Percentiles rank a stretch among this genome's conserved stretches.
Conservation (phyloP, 2,888 invertebrate genomes). For the Lepidonotus clava region DNA sequence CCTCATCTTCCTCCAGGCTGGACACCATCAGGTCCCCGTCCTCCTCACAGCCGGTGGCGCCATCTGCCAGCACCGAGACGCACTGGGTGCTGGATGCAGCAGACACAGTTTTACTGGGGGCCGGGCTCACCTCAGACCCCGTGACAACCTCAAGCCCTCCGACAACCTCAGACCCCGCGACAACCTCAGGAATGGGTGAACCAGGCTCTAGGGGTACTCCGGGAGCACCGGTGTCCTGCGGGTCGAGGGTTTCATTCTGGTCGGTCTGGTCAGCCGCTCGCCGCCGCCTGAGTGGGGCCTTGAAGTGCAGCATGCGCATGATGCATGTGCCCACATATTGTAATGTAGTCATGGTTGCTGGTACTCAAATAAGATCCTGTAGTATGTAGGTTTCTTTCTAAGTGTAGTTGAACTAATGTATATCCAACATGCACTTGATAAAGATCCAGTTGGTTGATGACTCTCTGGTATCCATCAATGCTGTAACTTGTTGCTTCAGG, state of each 20-base stretch:
- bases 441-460: background rate
- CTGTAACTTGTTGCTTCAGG: too few relatives aligned
- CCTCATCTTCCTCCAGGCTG: background rate
- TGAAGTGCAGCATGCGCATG: slow-evolving; percentile 49
- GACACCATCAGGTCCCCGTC: background rate
- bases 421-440: background rate
- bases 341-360: slow-evolving; percentile 25
- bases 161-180: background rate
- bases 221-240: background rate
- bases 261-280: background rate
- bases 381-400: background rate
- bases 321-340: slow-evolving; percentile 45
- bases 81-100: background rate
- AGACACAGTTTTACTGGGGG: background rate
- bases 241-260: background rate
- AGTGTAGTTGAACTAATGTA: background rate
- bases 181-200: background rate
- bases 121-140: too few relatives aligned
- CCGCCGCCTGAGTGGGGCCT: slow-evolving; percentile 8
- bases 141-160: background rate
- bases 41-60: background rate
- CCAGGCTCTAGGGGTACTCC: background rate
- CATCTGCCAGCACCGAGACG: background rate
- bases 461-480: too few relatives aligned
- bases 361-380: background rate